Evolutionary conservation across 2,888 invertebrate genomes (phyloP), one percentile per base, ranked within the genome.

Genomic region (Apamea epomidion): DNA sequence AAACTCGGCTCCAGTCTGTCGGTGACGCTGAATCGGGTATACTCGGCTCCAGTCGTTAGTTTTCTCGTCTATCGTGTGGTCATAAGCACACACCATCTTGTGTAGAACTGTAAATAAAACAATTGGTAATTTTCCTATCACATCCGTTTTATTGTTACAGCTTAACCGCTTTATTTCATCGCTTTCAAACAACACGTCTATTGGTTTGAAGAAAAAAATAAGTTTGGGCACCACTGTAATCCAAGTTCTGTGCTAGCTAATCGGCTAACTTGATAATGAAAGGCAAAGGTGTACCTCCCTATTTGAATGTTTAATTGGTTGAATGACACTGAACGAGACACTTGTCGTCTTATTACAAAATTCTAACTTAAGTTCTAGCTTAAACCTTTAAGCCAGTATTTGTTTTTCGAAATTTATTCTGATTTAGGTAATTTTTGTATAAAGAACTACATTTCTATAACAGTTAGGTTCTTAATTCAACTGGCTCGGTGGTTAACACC

Each of bases 131-230:
- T 2, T 60, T n/a, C n/a, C 14, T 5, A 14, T 60, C n/a, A n/a
- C 29, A 62, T 62, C 18, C 0, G 1, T 51, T 42, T 64, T 64
- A n/a, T 62, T 0, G 2, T 64, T 65, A 45, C 14, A 51, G 18
- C 25, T 51, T 51, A 58, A 29, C 2, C 42, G 42, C 18, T 37
- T 21, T 51, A n/a, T 42, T n/a, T 45, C 2, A 54, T 29, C 25
- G 18, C 32, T 78, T 16, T 76, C 78, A 78, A 29, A 75, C n/a
- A 74, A 32, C 25, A 29, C 6, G 2, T 51, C 16, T 6, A n/a
- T 29, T 25, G 16, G 2, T 69, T 48, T 32, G 0, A 5, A 29
- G 18, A 10, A 42, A 29, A 32, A 29, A 64, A 42, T 14, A 8
- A 37, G 4, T 8, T 25, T 48, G 5, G 6, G 2, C 29, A 37